These are phyloP conservation scores for Macaria liturata DNA, from an alignment of 2,888 invertebrate species.

Conservation along the genomic window DNA sequence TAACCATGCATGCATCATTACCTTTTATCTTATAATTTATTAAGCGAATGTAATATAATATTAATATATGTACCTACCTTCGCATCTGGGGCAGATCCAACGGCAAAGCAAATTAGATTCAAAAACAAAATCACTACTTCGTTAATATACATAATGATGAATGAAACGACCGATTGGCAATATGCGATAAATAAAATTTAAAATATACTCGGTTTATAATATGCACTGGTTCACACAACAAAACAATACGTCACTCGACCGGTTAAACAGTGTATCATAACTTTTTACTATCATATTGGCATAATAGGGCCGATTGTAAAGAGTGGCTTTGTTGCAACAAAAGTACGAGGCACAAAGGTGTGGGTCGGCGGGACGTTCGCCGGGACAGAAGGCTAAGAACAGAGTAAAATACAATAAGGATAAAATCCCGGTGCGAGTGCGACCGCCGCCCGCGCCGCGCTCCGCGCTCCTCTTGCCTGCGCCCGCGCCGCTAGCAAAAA, in stretches of 20 bases:
- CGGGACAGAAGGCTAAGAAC: slow-evolving; percentile 67
- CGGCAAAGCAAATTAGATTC: slow-evolving; percentile 61
- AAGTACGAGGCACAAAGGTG: slow-evolving; percentile 47
- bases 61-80: slow-evolving; percentile 69
- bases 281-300: slow-evolving; percentile 67
- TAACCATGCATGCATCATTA: no score
- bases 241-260: slow-evolving; percentile 55
- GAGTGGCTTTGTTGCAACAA: slow-evolving; percentile 52
- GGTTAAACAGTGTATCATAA: slow-evolving; percentile 44
- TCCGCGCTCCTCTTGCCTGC: slow-evolving; percentile 44
- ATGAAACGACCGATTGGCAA: slow-evolving; percentile 10
- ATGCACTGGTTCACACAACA: slow-evolving; percentile 62
- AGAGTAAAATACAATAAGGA: slow-evolving; percentile 76
- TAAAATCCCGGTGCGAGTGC: slow-evolving; percentile 59
- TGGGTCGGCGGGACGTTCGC: slow-evolving; percentile 59
- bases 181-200: slow-evolving; percentile 28
- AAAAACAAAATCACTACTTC: slow-evolving; percentile 63
- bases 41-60: no score
- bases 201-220: slow-evolving; percentile 42
- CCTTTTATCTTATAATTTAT: no score
- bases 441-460: slow-evolving; percentile 42
- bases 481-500: slow-evolving; percentile 35
- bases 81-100: slow-evolving; percentile 59
- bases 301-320: slow-evolving; percentile 43
- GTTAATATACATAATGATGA: slow-evolving; percentile 68